phyloP scores from a whole-genome alignment of 2,113 vertebrate genomes.

The Phalacrocorax pelagicus region DNA sequence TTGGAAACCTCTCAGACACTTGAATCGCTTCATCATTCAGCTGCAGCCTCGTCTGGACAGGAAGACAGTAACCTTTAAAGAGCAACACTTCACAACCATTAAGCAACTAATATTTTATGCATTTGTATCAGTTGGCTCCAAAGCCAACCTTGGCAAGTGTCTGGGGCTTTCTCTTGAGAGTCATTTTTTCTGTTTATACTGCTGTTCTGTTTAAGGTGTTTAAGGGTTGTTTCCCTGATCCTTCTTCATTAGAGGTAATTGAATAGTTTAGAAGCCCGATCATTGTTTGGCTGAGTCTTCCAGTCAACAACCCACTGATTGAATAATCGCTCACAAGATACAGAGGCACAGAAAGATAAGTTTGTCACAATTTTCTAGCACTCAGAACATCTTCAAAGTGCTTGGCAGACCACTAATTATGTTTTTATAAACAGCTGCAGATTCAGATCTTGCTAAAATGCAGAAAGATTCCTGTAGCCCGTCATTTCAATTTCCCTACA shows the following conservation, averaged over 20 bases:
- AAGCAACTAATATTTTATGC: constrained; percentile 57
- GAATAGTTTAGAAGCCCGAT: constrained; percentile 30
- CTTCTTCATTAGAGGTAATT: constrained; percentile 53
- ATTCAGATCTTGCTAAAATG: not conserved
- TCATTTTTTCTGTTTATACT: constrained; percentile 46
- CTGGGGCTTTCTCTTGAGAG: constrained; percentile 59
- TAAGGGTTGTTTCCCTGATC: constrained; percentile 52
- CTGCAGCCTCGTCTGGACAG: constrained; percentile 48
- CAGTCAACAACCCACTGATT: constrained; percentile 13
- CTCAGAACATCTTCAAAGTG: constrained; percentile 13
- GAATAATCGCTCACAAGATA: not conserved
- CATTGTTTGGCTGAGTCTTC: constrained; percentile 35
- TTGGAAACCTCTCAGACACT: constrained; percentile 1
- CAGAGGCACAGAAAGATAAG: not conserved
- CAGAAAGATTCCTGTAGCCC: not conserved
- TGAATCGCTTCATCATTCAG: not conserved
- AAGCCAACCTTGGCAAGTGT: constrained; percentile 52
- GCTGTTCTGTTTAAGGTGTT: constrained; percentile 55
- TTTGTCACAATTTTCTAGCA: constrained; percentile 40
- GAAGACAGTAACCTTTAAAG: constrained; percentile 63
- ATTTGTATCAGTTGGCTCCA: constrained; percentile 58
- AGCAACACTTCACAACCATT: constrained; percentile 55
- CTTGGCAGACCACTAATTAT: constrained; percentile 35
- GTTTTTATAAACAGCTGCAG: constrained; percentile 9
- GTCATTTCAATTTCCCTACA: not conserved